Conservation (phyloP, 2,797 vertebrate species). For the Gallinago solitaria region DNA sequence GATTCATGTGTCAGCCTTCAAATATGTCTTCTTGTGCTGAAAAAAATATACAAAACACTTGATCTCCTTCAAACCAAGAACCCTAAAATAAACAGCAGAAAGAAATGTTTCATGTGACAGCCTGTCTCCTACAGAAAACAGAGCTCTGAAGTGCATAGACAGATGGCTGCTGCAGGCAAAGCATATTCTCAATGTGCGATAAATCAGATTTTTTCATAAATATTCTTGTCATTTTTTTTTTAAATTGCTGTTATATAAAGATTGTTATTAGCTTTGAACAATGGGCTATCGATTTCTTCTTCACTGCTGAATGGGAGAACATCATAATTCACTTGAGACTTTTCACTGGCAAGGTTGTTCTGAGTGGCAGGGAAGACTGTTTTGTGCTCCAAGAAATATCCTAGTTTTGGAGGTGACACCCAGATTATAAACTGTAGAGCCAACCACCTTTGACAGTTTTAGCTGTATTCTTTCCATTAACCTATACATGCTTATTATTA, state of each 20-base stretch:
- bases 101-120: slow-evolving; percentile 51
- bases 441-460: not conserved
- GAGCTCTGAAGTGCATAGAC: slow-evolving; percentile 54
- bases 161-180: slow-evolving; percentile 70
- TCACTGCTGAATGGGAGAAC: not conserved
- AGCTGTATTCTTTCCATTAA: not conserved
- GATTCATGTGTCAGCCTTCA: slow-evolving; percentile 39
- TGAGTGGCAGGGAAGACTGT: not conserved
- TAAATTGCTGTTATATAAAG: slow-evolving; percentile 24
- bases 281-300: slow-evolving; percentile 4
- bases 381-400: not conserved
- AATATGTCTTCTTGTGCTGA: slow-evolving; percentile 15
- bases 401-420: not conserved
- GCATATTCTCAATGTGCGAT: slow-evolving; percentile 38
- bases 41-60: slow-evolving; percentile 9
- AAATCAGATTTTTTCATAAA: slow-evolving; percentile 56
- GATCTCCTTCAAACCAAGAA: slow-evolving; percentile 36
- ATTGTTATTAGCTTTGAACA: slow-evolving; percentile 48
- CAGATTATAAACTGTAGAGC: not conserved
- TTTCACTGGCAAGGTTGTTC: not conserved
- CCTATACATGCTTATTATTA: not conserved
- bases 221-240: not conserved
- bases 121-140: slow-evolving; percentile 58
- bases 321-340: slow-evolving; percentile 13
- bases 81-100: slow-evolving; percentile 60